Conservation (phyloP, 2,888 invertebrate genomes). For the Bombylius major region DNA sequence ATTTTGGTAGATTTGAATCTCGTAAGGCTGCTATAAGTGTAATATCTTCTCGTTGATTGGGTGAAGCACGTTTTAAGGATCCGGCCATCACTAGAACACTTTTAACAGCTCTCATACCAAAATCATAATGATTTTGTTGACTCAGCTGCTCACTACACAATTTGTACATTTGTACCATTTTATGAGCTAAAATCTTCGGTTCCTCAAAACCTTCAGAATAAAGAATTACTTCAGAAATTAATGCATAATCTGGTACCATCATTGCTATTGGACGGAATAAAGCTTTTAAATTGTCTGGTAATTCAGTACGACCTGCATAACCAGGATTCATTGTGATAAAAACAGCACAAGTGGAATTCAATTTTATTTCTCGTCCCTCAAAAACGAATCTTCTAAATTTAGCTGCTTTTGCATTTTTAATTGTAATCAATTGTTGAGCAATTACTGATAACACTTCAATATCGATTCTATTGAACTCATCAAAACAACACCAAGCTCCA, state of each 20-base stretch:
- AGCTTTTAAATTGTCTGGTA: constrained; percentile 80
- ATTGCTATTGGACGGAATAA: constrained; percentile 76
- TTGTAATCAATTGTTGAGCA: constrained; percentile 79
- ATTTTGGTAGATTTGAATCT: constrained; percentile 85
- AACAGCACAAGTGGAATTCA: constrained; percentile 67
- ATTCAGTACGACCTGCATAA: constrained; percentile 77
- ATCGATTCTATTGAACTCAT: constrained; percentile 83
- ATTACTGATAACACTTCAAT: constrained; percentile 84
- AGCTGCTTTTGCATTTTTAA: constrained; percentile 70
- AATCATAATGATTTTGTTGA: constrained; percentile 87
- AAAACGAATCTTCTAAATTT: constrained; percentile 63
- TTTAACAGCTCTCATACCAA: constrained; percentile 88
- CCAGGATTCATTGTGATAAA: constrained; percentile 92
- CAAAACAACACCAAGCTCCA: constrained; percentile 88
- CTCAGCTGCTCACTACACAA: constrained; percentile 82
- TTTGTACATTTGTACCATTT: constrained; percentile 90
- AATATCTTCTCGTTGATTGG: constrained; percentile 71
- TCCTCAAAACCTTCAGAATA: constrained; percentile 89
- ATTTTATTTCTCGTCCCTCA: constrained; percentile 76
- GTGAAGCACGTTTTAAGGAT: constrained; percentile 69
- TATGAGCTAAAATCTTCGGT: constrained; percentile 72
- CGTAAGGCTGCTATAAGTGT: constrained; percentile 73
- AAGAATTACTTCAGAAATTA: constrained; percentile 84
- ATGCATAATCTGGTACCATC: constrained; percentile 86
- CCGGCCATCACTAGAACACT: constrained; percentile 90